Evolutionary conservation across 1,140 invertebrate genomes (phyloP).

Genomic region (Neodiprion virginianus): DNA sequence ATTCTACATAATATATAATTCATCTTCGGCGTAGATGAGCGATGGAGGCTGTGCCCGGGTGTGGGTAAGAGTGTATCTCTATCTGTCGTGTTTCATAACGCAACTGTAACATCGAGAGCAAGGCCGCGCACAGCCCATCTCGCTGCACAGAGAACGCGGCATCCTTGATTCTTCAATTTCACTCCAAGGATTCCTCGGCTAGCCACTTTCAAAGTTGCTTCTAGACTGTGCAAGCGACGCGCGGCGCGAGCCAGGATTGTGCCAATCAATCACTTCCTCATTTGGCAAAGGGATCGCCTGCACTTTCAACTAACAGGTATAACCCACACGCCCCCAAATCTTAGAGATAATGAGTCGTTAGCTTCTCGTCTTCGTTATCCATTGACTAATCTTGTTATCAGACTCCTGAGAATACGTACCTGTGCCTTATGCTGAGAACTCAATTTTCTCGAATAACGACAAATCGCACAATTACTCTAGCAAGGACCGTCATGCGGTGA

Average conservation of each 20-base stretch:
- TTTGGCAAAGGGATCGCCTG: neutral
- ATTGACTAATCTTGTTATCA: no score
- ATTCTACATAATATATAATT: no score
- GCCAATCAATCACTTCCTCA: conserved; percentile 7
- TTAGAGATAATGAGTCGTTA: neutral
- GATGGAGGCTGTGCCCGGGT: no score
- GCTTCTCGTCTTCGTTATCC: no score
- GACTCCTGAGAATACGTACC: no score
- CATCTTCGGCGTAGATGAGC: no score
- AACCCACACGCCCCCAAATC: neutral
- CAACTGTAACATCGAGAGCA: neutral
- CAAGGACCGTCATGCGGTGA: no score
- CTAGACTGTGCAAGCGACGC: neutral
- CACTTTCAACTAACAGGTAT: neutral
- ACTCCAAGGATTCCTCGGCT: neutral
- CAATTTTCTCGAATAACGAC: no score
- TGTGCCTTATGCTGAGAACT: no score
- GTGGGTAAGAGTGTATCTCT: no score
- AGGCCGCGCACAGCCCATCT: neutral
- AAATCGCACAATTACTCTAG: no score
- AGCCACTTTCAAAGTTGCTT: neutral
- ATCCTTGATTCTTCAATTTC: conserved; percentile 7
- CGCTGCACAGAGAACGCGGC: neutral
- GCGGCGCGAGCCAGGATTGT: neutral
- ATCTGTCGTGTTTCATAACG: neutral